Base-by-base conservation (phyloP, 2,888 invertebrate genomes). In the Eristalinus sepulchralis region DNA sequence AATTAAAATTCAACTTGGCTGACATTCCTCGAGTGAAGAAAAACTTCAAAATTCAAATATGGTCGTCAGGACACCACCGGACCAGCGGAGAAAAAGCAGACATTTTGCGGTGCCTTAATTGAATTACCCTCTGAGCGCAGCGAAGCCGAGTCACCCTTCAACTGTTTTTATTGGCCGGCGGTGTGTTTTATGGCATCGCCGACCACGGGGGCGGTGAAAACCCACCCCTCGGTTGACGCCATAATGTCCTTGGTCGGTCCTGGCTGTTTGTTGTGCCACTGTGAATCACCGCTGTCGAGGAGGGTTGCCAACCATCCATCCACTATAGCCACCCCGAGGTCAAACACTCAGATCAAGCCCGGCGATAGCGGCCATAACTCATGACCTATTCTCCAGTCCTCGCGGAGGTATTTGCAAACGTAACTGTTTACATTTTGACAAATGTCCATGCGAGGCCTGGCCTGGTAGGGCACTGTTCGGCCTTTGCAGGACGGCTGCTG, bases 131-230 rank as follows among this genome's bases (percentile, higher is more conserved):
- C 86, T 86, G 78, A 83, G 83, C 83, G 83, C 83, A 86, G 83
- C 83, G 89, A 88, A 89, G 88, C 89, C 89, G 89, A 90, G 89
- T 90, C 90, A 90, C 90, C 90, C 90, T 90, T 90, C 89, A 90
- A 90, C 89, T 90, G 90, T 90, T 90, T 90, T 90, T 90, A 90
- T 90, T 90, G 90, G 90, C 88, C 89, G 84, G 59, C 89, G 88
- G 89, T 89, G 89, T 89, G 88, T 85, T 88, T 89, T 87, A 88
- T 88, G 86, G 77, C 36, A 66, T 81, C 70, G 24, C 53, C 31
- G 8, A 47, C 57, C 68, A 60, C 53, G 57, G 47, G 10, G 17
- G 36, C 10, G 34, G n/a, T 10, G 11, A n/a, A 13, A 11, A 76
- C 33, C 24, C 79, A 36, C 79, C 79, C 64, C 13, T 72, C 84